A percentile compares a stretch with the other conserved stretches of the same genome.
Conservation (phyloP, 2,888 invertebrate genomes). For the Nomada ferruginata region DNA sequence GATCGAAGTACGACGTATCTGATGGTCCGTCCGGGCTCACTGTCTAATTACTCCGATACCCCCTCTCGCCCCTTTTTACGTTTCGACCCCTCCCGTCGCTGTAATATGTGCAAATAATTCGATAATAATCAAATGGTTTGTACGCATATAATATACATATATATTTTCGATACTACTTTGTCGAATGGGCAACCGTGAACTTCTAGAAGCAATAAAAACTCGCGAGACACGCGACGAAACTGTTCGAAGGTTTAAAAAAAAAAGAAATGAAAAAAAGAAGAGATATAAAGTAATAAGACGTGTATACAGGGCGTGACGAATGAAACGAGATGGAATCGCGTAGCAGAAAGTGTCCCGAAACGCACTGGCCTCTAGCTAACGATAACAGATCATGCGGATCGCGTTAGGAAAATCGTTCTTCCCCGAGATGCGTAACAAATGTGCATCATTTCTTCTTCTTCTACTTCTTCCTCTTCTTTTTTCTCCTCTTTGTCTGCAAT, state of each 20-base stretch:
- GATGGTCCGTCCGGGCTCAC: constrained; percentile 72
- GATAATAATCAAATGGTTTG: constrained; percentile 77
- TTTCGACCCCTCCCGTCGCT: constrained; percentile 68
- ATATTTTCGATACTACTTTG: constrained; percentile 78
- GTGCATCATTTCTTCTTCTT: constrained; percentile 28
- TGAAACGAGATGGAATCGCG: constrained; percentile 35
- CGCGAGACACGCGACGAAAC: constrained; percentile 33
- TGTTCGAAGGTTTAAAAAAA: not conserved
- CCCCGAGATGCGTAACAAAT: constrained; percentile 49
- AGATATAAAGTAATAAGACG: constrained; percentile 10
- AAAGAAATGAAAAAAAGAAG: constrained; percentile 1
- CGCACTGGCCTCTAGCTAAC: constrained; percentile 57
- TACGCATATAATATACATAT: constrained; percentile 74
- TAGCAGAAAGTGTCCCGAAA: constrained; percentile 33
- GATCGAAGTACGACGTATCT: constrained; percentile 65
- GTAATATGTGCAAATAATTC: constrained; percentile 81
- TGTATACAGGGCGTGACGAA: constrained; percentile 34
- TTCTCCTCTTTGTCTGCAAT: not conserved
- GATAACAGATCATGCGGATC: constrained; percentile 47
- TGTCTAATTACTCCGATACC: constrained; percentile 66
- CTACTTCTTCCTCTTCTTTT: constrained; percentile 1
- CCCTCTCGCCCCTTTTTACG: constrained; percentile 56
- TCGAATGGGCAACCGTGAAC: constrained; percentile 65
- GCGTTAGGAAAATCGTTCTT: constrained; percentile 51
- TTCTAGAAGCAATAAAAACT: constrained; percentile 67